Base-by-base conservation (phyloP, 2,113 vertebrate genomes). In the Clarias batrachus region DNA sequence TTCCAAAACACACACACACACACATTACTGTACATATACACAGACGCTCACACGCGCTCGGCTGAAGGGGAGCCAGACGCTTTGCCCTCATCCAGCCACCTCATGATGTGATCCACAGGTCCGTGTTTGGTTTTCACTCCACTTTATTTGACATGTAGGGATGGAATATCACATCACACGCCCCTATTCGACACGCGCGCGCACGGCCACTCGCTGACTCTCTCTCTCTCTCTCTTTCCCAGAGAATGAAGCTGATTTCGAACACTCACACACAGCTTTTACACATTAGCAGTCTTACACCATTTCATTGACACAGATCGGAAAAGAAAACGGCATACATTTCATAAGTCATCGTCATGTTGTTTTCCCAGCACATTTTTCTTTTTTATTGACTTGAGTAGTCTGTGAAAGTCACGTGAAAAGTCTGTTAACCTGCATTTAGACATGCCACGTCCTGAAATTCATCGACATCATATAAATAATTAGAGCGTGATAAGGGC, bases 81-180 rank as follows among this genome's bases (percentile, higher is more conserved):
- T 93, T 93, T 90, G 88, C 91, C 88, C 89, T 84, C 89, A 90
- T 93, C 93, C 91, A 90, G 91, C 91, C 92, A 90, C 91, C 93
- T 92, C 92, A 92, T 90, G 91, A 93, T 87, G 87, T 92, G 85
- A 85, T 88, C 92, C 89, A 87, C 74, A 90, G 88, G 86, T 87
- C 62, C 88, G 90, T 91, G 89, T 82, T 90, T 86, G 78, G 90
- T 92, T 91, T 91, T 88, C 87, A 89, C 74, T 90, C 88, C 48
- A 85, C 87, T 87, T 86, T 89, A 90, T 89, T 87, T 87, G 74
- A 80, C 83, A 87, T 84, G 77, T 54, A 79, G 70, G 4, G 82
- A 84, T 73, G n/a, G 74, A 89, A 85, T 86, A 80, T 74, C 83
- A 82, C 85, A 68, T 65, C 78, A 16, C 56, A 59, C 37, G 48